Conservation (phyloP, 2,888 invertebrate species). For the Nemapogon koenigi region DNA sequence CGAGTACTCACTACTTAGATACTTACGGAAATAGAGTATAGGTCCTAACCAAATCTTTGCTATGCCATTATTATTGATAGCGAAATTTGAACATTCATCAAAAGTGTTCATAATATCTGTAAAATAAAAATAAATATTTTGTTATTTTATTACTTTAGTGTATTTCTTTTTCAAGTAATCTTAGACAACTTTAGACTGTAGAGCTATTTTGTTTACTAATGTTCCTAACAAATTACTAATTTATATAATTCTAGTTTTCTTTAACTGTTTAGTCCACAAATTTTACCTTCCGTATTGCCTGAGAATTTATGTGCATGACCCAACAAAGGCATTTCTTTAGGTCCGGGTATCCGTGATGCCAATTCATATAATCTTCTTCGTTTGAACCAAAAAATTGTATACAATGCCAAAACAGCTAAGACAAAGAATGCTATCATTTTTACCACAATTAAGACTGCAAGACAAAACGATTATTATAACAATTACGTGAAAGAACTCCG, state of each 20-base stretch:
- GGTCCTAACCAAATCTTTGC: conserved; percentile 39
- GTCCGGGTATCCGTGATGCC: background rate
- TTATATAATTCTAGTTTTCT: background rate
- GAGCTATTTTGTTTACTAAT: no score
- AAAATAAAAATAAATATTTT: conserved; percentile 24
- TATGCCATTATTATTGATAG: conserved; percentile 32
- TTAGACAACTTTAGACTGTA: no score
- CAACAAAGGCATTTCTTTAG: background rate
- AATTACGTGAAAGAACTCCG: no score
- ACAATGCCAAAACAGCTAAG: conserved; percentile 24
- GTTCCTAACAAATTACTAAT: no score
- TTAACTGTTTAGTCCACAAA: background rate
- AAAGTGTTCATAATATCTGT: conserved; percentile 42
- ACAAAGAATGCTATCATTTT: no score
- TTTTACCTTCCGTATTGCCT: conserved; percentile 10
- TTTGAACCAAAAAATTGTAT: no score
- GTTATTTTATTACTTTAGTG: background rate
- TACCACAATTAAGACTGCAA: no score
- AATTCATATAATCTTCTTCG: no score
- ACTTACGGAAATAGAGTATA: conserved; percentile 31
- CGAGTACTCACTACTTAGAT: background rate
- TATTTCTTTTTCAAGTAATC: no score
- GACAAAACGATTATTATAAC: no score
- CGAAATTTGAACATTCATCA: conserved; percentile 30
- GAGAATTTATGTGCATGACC: background rate